phyloP scores from a whole-genome alignment of 2,113 vertebrate species.

The Cercopithecus mona region DNA sequence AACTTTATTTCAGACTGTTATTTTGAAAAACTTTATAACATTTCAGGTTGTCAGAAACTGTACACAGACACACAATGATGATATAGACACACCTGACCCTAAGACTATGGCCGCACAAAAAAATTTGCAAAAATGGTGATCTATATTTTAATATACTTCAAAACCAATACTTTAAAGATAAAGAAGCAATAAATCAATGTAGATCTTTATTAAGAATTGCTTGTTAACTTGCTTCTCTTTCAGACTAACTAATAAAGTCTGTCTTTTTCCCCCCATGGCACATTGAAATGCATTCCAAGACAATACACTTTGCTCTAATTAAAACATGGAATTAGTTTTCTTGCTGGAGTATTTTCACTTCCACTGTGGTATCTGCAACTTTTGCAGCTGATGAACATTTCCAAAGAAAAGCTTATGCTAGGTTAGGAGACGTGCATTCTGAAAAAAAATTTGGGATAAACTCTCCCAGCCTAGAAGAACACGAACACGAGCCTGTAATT shows the following conservation, averaged over 20 bases:
- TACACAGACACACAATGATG: not conserved
- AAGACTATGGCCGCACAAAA: not conserved
- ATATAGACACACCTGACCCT: not conserved
- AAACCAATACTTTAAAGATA: not conserved
- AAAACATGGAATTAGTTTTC: not conserved
- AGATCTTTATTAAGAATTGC: not conserved
- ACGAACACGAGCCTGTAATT: not conserved
- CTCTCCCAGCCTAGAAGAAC: not conserved
- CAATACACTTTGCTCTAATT: not conserved
- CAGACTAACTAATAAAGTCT: not conserved
- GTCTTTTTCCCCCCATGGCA: not conserved
- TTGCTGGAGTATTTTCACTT: not conserved
- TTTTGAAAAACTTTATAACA: constrained; percentile 5
- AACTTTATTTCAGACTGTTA: not conserved
- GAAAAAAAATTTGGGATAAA: not conserved
- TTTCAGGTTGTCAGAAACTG: constrained; percentile 9
- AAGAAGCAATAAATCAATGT: not conserved
- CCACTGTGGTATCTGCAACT: not conserved
- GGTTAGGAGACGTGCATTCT: not conserved
- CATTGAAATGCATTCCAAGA: not conserved
- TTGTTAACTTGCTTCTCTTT: not conserved
- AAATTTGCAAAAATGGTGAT: not conserved
- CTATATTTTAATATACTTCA: not conserved
- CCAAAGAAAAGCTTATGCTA: constrained; percentile 1
- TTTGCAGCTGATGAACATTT: not conserved